These are phyloP conservation scores for Drosophila diplacantha DNA, from an alignment of 2,888 invertebrate genomes.

Conservation along the genomic window DNA sequence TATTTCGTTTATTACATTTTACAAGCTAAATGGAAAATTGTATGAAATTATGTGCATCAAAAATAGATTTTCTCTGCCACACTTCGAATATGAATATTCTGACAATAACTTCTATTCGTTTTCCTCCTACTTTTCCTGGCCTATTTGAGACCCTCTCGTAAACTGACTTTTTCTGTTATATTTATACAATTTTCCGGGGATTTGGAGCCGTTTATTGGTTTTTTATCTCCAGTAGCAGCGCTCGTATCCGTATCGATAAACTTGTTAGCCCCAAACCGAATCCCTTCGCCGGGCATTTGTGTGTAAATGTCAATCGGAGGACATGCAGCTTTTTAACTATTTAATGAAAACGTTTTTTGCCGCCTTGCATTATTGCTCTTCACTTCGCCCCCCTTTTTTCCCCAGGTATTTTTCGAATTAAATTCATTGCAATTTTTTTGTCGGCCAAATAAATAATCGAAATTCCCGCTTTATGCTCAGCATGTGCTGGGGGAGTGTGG, in stretches of 20 bases:
- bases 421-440: conserved; percentile 33
- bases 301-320: conserved; percentile 32
- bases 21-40: no score
- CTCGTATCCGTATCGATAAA: conserved; percentile 15
- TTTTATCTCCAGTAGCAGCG: conserved; percentile 1
- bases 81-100: background rate
- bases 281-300: conserved; percentile 15
- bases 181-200: conserved; percentile 15
- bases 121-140: background rate
- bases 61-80: no score
- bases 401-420: conserved; percentile 32
- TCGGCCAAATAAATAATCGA: conserved; percentile 33
- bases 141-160: background rate
- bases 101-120: no score
- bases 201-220: conserved; percentile 13
- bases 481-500: background rate
- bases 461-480: conserved; percentile 29
- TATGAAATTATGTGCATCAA: no score
- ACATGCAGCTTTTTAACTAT: conserved; percentile 12
- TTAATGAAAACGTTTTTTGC: conserved; percentile 27
- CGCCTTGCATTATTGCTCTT: background rate
- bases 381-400: background rate
- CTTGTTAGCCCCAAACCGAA: conserved; percentile 20
- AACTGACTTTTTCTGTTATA: conserved; percentile 10
- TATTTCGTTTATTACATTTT: background rate